Percentiles rank a stretch among this genome's conserved stretches.
Conservation (phyloP, 1,140 invertebrate species). For the Scaptomyza hsui region DNA sequence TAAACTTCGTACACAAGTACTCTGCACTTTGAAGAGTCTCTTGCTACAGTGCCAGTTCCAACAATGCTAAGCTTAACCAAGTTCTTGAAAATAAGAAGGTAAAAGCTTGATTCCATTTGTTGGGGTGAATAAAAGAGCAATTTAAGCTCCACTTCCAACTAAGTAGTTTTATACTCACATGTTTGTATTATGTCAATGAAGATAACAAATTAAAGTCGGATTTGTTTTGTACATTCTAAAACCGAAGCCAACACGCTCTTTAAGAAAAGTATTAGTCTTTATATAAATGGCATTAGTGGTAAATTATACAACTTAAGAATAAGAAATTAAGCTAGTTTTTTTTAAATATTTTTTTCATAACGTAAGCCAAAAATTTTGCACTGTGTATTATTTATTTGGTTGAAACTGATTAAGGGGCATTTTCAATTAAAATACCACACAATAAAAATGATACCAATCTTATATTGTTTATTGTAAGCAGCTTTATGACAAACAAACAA, state of each 20-base stretch:
- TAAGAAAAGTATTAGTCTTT: too few species aligned
- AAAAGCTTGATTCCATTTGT: too few species aligned
- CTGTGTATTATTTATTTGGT: neutral
- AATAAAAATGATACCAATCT: conserved; percentile 4
- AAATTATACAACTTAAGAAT: too few species aligned
- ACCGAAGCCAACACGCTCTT: too few species aligned
- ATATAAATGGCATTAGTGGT: too few species aligned
- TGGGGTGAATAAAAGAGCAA: too few species aligned
- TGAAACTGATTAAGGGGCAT: neutral
- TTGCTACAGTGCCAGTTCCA: neutral
- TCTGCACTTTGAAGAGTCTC: conserved; percentile 7
- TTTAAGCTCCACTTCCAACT: too few species aligned
- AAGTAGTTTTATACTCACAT: too few species aligned
- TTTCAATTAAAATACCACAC: neutral
- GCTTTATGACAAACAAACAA: neutral
- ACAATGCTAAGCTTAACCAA: neutral
- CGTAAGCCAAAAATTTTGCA: neutral
- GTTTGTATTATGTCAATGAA: too few species aligned
- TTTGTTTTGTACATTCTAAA: too few species aligned
- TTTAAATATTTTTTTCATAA: neutral
- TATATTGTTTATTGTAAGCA: neutral
- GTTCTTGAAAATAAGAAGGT: neutral
- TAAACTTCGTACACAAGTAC: neutral
- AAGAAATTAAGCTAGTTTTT: too few species aligned
- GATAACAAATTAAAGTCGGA: too few species aligned